phyloP scores from a whole-genome alignment of 2,888 invertebrate species.

The Antitype chi region DNA sequence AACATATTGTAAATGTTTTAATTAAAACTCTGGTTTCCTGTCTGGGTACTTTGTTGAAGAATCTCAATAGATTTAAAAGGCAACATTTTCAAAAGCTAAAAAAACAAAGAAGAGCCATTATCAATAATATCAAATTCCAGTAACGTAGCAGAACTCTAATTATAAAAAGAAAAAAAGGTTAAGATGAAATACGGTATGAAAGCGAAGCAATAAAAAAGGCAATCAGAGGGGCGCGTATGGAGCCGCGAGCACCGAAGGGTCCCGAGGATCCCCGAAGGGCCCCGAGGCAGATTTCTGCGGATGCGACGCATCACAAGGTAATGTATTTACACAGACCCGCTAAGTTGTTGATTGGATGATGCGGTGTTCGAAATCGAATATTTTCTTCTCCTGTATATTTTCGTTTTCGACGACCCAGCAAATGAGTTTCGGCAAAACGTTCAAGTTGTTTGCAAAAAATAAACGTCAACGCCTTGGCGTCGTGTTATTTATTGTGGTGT shows the following conservation, averaged over 20 bases:
- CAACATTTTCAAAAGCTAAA: neutral
- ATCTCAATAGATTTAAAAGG: neutral
- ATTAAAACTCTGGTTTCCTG: neutral
- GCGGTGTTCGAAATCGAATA: constrained; percentile 69
- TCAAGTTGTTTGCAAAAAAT: constrained; percentile 26
- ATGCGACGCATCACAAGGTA: constrained; percentile 72
- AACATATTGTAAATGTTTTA: neutral
- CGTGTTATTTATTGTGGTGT: constrained; percentile 5
- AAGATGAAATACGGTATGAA: constrained; percentile 69
- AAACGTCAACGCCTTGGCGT: neutral
- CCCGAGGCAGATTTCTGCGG: constrained; percentile 71
- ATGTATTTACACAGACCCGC: constrained; percentile 74
- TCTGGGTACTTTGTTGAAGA: neutral
- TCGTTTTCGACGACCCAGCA: constrained; percentile 36
- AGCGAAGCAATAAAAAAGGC: constrained; percentile 79
- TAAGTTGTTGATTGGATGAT: constrained; percentile 77
- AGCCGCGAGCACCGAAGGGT: constrained; percentile 50
- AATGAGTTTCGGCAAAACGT: constrained; percentile 48
- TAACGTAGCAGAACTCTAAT: constrained; percentile 57
- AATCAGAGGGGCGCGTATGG: constrained; percentile 72
- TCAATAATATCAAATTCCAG: constrained; percentile 50
- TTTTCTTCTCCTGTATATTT: constrained; percentile 51
- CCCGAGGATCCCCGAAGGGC: constrained; percentile 42
- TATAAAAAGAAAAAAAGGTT: constrained; percentile 60
- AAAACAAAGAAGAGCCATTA: constrained; percentile 18